Percentiles rank a stretch among this genome's conserved stretches.
These are phyloP conservation scores for Pampusana beccarii DNA, from an alignment of 2,113 vertebrate species.

Conservation along the genomic window DNA sequence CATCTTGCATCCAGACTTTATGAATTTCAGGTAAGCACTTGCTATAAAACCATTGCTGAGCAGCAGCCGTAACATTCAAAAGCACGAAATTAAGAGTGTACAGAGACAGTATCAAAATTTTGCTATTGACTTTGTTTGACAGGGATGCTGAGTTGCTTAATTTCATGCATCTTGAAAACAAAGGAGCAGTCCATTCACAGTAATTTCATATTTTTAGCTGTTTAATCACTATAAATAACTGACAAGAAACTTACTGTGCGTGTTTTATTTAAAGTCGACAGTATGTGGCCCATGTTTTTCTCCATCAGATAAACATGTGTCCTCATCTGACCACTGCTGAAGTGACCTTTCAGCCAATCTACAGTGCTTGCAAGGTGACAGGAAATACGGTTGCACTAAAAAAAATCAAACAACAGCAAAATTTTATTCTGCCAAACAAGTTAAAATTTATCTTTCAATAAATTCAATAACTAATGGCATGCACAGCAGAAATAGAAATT, in stretches of 20 bases:
- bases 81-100: fast-evolving
- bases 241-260: not conserved
- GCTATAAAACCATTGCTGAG: not conserved
- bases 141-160: not conserved
- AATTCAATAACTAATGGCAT: not conserved
- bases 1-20: not conserved
- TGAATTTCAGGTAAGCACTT: not conserved
- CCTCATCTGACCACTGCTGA: not conserved
- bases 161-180: not conserved
- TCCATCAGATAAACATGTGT: fast-evolving
- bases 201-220: not conserved
- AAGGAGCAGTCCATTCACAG: not conserved
- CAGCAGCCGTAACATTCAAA: not conserved
- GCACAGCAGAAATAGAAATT: not conserved
- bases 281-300: not conserved
- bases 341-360: fast-evolving
- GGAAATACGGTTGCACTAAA: conserved; percentile 16
- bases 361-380: not conserved
- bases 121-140: not conserved
- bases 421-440: not conserved
- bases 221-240: not conserved
- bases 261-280: not conserved
- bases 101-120: not conserved
- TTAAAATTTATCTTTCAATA: not conserved
- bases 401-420: not conserved